These are phyloP conservation scores for Solenopsis invicta DNA, from an alignment of 1,140 invertebrate genomes.

Conservation along the genomic window DNA sequence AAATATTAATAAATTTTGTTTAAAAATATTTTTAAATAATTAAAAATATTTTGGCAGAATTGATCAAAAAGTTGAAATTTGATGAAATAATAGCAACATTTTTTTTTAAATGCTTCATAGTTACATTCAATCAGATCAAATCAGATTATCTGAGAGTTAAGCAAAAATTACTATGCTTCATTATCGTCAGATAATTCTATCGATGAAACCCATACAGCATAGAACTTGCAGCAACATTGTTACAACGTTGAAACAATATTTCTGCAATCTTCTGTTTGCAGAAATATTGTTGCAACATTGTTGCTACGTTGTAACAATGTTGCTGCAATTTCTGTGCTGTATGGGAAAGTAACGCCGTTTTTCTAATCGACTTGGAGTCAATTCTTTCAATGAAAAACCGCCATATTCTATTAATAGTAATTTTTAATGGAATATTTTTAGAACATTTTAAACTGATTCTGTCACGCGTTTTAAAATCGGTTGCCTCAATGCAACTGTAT, in stretches of 20 bases:
- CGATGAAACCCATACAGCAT: not conserved
- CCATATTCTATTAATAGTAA: constrained; percentile 2
- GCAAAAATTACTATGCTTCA: not conserved
- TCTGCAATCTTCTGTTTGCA: too few relatives aligned
- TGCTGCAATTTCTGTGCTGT: too few relatives aligned
- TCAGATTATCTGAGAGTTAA: constrained; percentile 2
- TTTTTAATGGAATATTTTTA: constrained; percentile 15
- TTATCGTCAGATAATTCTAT: not conserved
- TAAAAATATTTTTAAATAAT: not conserved
- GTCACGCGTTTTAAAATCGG: not conserved
- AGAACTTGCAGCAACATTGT: too few relatives aligned
- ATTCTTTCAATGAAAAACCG: not conserved
- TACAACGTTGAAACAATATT: too few relatives aligned
- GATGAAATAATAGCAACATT: not conserved
- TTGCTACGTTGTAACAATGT: too few relatives aligned
- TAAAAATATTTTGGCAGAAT: not conserved
- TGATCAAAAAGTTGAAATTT: not conserved
- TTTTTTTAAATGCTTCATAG: not conserved
- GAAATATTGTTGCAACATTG: too few relatives aligned
- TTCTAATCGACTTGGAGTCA: constrained; percentile 38
- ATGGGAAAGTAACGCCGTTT: constrained; percentile 51
- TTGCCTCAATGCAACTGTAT: not conserved
- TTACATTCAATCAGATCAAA: not conserved
- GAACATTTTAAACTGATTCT: constrained; percentile 27
- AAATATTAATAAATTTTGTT: not conserved